Percentiles rank a stretch among this genome's conserved stretches.
Conservation (phyloP, 2,113 vertebrate species). For the Bolborhynchus lineola region DNA sequence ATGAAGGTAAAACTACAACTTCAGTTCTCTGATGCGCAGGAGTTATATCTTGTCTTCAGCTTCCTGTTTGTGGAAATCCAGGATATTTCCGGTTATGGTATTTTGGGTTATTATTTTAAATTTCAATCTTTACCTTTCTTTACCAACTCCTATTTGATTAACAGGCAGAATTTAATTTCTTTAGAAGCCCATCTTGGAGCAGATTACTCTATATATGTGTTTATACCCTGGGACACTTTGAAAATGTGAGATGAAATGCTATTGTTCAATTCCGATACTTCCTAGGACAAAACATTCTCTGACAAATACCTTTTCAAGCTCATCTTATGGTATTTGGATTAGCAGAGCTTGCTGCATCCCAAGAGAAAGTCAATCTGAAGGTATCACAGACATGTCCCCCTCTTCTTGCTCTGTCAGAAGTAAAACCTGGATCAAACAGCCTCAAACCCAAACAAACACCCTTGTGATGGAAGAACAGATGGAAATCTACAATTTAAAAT, state of each 20-base stretch:
- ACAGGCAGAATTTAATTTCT: neutral
- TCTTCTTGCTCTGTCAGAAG: neutral
- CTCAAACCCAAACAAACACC: neutral
- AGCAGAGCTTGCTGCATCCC: neutral
- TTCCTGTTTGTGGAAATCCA: neutral
- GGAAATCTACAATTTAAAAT: neutral
- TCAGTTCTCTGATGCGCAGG: neutral
- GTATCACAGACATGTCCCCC: neutral
- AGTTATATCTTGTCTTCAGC: neutral
- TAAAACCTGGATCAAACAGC: neutral
- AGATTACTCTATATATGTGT: neutral
- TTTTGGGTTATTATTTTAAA: neutral
- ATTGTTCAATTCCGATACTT: neutral
- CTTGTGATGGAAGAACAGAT: constrained; percentile 6
- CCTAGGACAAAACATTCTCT: neutral
- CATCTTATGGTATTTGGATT: neutral
- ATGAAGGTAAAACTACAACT: neutral
- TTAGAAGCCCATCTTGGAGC: neutral
- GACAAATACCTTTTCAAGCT: neutral
- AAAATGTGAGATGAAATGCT: neutral
- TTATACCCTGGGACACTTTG: neutral
- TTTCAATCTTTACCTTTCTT: neutral
- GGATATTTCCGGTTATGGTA: neutral
- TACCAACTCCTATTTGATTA: neutral
- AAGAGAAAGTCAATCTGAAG: neutral